These are phyloP conservation scores for Hypomecis atomaria DNA, from an alignment of 2,888 invertebrate species.

Conservation along the genomic window DNA sequence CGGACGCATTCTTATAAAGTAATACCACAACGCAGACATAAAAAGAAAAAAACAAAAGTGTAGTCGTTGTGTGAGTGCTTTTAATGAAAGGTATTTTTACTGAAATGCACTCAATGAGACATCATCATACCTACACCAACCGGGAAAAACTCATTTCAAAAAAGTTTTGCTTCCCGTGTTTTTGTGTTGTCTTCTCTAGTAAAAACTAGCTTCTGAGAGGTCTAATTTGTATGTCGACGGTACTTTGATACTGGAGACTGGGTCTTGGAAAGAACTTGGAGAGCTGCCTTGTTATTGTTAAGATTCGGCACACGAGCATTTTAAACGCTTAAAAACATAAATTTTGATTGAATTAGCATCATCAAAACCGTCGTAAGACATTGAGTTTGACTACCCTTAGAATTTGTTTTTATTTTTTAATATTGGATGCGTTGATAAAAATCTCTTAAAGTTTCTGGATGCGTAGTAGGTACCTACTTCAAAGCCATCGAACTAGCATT, in stretches of 20 bases:
- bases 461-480: too few relatives aligned
- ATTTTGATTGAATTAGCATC: too few relatives aligned
- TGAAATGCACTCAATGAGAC: conserved; percentile 7
- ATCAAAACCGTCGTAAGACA: too few relatives aligned
- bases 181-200: conserved; percentile 27
- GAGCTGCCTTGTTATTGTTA: conserved; percentile 56
- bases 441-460: too few relatives aligned
- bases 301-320: conserved; percentile 15
- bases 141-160: conserved; percentile 8
- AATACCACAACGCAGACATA: too few relatives aligned
- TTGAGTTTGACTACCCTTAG: too few relatives aligned
- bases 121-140: too few relatives aligned
- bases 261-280: conserved; percentile 49
- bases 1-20: too few relatives aligned
- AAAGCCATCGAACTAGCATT: too few relatives aligned
- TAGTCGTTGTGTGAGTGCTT: too few relatives aligned
- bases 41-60: background rate
- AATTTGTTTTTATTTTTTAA: too few relatives aligned
- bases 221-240: conserved; percentile 59
- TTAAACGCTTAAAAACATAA: background rate
- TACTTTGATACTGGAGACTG: conserved; percentile 48
- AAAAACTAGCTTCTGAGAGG: conserved; percentile 11
- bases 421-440: too few relatives aligned
- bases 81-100: background rate
- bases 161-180: conserved; percentile 9